A percentile compares a stretch with the other conserved stretches of the same genome.
Conservation (phyloP, 2,888 invertebrate species). For the Lissonota sp. region DNA sequence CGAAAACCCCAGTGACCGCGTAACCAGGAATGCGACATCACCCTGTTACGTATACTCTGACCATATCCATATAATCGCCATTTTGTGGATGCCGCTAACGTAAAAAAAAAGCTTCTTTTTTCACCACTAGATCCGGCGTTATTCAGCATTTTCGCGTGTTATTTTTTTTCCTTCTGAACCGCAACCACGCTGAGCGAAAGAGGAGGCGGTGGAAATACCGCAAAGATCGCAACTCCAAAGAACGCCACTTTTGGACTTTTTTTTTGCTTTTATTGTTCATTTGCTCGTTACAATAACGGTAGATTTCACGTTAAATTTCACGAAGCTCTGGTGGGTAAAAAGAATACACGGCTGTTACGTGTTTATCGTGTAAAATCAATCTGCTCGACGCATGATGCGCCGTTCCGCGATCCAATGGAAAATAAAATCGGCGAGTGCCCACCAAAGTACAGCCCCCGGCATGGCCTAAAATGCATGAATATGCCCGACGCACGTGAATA, state of each 20-base stretch:
- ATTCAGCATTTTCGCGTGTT: conserved; percentile 33
- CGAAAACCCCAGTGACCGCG: conserved; percentile 43
- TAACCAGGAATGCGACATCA: conserved; percentile 30
- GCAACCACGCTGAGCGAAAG: conserved; percentile 10
- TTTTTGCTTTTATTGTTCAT: conserved; percentile 10
- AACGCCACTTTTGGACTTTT: conserved; percentile 29
- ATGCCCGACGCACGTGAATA: neutral
- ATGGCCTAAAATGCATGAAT: conserved; percentile 14
- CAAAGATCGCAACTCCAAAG: conserved; percentile 26
- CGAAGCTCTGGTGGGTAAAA: conserved; percentile 1
- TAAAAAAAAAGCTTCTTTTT: conserved; percentile 24
- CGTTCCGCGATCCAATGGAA: conserved; percentile 12
- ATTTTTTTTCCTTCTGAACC: conserved; percentile 16
- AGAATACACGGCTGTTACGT: conserved; percentile 28
- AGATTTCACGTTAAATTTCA: conserved; percentile 39
- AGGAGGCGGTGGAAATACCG: neutral
- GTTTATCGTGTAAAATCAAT: conserved; percentile 62
- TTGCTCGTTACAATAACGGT: conserved; percentile 9
- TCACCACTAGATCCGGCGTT: conserved; percentile 33
- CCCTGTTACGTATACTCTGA: conserved; percentile 8
- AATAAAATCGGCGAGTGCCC: conserved; percentile 28
- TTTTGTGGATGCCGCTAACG: conserved; percentile 13
- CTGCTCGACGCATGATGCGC: conserved; percentile 44
- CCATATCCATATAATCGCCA: conserved; percentile 9
- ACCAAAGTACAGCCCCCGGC: conserved; percentile 46